Base-by-base conservation (phyloP, 2,888 invertebrate genomes). In the Pammene fasciana region DNA sequence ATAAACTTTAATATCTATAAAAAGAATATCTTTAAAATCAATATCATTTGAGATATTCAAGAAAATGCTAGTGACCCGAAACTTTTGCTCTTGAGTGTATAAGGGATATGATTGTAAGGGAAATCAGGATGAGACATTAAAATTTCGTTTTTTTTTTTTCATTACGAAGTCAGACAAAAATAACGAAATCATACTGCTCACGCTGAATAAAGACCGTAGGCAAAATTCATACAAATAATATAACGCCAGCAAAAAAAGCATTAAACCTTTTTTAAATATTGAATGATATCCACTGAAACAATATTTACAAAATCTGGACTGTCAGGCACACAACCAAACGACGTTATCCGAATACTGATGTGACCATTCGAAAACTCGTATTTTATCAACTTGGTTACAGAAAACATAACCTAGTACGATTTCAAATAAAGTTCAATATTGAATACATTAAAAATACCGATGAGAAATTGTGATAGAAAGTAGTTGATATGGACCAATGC, bases 331-430 rank as follows among this genome's bases (percentile, higher is more conserved):
- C 62, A 41, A 52, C 52, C 50, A 50, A 46, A 56, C 16, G 52
- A 68, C 52, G 50, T 64, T 52, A 65, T 68, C 57, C 52, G 26
- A 68, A 59, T 41, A n/a, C 38, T 5, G 48, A 18, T 41, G 13
- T 41, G 13, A 52, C 36, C 13, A 0, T 13, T 18, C 61, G 18
- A 38, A 62, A 62, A 13, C 50, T 13, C 62, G 5, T 52, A 62
- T 41, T 41, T 52, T 5, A 10, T n/a, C 18, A 13, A 41, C 38
- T 5, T 1, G 2, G 18, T 41, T 41, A 62, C 18, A 8, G 52
- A 9, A 52, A 52, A 52, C 26, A 1, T 4, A 52, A 41, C n/a
- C 26, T 62, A 18, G 26, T 18, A 13, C 10, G 14, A 9, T n/a
- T 18, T 13, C 3, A 9, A 26, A 18, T 41, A 52, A 52, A 9